Percentiles rank a stretch among this genome's conserved stretches.
Conservation (phyloP, 1,140 invertebrate species). For the Bombus affinis region DNA sequence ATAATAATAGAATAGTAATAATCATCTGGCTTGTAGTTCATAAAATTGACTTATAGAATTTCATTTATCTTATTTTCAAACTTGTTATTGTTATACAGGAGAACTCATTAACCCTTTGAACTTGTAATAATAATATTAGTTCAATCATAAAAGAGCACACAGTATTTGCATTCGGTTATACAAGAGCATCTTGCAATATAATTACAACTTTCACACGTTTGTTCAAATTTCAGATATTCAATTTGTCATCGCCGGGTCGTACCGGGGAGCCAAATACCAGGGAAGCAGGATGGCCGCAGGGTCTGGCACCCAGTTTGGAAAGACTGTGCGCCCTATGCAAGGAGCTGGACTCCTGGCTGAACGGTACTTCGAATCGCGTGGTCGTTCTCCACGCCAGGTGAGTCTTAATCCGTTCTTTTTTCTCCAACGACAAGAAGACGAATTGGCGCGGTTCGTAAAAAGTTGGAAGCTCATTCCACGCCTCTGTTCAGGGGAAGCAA, state of each 20-base stretch:
- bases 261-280: slow-evolving; percentile 85
- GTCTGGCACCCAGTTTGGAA: slow-evolving; percentile 94
- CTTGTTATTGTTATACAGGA: neutral
- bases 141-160: neutral
- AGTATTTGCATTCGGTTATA: neutral
- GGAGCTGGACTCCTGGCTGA: slow-evolving; percentile 95
- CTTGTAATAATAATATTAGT: neutral
- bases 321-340: slow-evolving; percentile 95
- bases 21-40: too few relatives aligned
- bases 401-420: slow-evolving; percentile 32
- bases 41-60: too few relatives aligned
- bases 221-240: slow-evolving; percentile 88
- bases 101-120: neutral
- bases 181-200: neutral
- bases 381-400: slow-evolving; percentile 95
- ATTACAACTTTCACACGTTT: neutral
- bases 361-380: slow-evolving; percentile 90
- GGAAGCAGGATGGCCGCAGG: slow-evolving; percentile 93
- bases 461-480: neutral
- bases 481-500: slow-evolving; percentile 85
- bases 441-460: neutral
- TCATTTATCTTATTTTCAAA: neutral
- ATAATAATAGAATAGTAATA: too few relatives aligned
- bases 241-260: slow-evolving; percentile 88
- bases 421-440: neutral